phyloP scores from a whole-genome alignment of 2,797 vertebrate species.

The Balearica regulorum region DNA sequence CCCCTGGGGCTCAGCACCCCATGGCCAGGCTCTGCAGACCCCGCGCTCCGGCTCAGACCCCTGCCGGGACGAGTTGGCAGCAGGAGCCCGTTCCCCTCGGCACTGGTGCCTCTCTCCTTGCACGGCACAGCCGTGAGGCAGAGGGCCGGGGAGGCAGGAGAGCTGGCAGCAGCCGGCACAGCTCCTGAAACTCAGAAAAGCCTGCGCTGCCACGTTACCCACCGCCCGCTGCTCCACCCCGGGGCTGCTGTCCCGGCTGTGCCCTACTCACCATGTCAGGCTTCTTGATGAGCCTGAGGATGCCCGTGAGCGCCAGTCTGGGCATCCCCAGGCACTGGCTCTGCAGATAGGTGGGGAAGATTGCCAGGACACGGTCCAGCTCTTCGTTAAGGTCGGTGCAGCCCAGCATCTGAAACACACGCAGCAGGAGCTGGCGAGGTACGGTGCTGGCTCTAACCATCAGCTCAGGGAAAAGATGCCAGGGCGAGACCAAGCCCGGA shows the following conservation, averaged over 20 bases:
- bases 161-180: background rate
- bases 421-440: accelerated
- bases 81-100: accelerated
- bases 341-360: background rate
- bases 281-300: background rate
- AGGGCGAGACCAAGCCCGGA: background rate
- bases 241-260: background rate
- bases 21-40: background rate
- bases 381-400: background rate
- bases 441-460: background rate
- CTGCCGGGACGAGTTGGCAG: background rate
- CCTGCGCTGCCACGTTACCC: accelerated
- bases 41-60: too few species aligned
- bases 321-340: background rate
- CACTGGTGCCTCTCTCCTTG: background rate
- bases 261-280: background rate
- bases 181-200: background rate
- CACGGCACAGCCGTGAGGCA: background rate
- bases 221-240: background rate
- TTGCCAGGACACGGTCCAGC: background rate
- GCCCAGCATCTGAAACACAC: background rate
- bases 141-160: background rate
- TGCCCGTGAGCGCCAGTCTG: background rate
- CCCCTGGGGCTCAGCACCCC: background rate
- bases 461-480: background rate